Conservation (phyloP, 2,113 vertebrate species). For the Peromyscus californicus region DNA sequence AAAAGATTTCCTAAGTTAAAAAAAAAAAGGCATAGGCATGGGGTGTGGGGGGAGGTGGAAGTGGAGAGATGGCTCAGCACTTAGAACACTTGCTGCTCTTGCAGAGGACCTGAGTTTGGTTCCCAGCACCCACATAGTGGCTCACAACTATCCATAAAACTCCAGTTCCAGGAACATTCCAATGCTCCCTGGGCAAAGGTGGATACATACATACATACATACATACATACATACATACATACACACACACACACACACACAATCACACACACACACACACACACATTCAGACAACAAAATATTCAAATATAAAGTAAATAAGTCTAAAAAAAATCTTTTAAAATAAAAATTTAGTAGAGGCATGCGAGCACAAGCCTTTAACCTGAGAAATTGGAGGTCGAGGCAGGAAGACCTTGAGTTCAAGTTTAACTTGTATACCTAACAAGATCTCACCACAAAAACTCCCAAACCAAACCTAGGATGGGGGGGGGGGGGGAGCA, state of each 20-base stretch:
- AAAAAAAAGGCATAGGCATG: background rate
- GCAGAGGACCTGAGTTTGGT: background rate
- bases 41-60: rapidly evolving
- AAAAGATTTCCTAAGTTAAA: background rate
- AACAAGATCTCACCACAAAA: background rate
- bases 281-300: background rate
- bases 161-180: background rate
- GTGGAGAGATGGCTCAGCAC: background rate
- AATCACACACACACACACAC: background rate
- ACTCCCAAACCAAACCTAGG: background rate
- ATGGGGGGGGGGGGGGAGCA: background rate
- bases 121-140: too few species aligned
- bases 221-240: background rate
- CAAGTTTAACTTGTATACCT: background rate
- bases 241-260: too few species aligned
- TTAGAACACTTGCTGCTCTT: background rate
- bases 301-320: background rate
- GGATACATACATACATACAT: background rate
- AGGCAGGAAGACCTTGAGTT: background rate
- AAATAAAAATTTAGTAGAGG: background rate
- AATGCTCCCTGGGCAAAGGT: background rate
- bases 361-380: background rate
- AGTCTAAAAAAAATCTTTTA: background rate
- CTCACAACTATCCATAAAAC: background rate
- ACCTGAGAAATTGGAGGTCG: background rate